Percentiles rank a stretch among this genome's conserved stretches.
phyloP scores from a whole-genome alignment of 2,113 vertebrate genomes.

The Myanophis thanlyinensis region DNA sequence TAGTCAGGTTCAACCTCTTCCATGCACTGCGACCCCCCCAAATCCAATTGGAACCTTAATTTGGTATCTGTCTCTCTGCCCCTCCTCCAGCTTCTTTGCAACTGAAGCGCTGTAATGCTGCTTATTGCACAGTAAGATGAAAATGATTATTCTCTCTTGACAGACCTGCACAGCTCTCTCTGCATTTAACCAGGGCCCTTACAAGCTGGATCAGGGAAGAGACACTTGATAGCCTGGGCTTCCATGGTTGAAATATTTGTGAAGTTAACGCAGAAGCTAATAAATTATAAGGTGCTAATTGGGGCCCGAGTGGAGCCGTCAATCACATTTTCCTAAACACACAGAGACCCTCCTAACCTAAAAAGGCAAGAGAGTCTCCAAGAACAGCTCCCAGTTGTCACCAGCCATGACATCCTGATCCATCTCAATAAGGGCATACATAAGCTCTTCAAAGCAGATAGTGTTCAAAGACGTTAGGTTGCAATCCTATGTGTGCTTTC shows the following conservation, averaged over 20 bases:
- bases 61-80: not conserved
- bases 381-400: constrained; percentile 77
- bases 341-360: constrained; percentile 82
- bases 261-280: constrained; percentile 85
- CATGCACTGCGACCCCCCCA: fast-evolving
- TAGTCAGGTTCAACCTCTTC: not conserved
- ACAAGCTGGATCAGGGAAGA: constrained; percentile 73
- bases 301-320: constrained; percentile 77
- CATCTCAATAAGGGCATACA: constrained; percentile 57
- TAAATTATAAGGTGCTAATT: constrained; percentile 89
- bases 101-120: constrained; percentile 24
- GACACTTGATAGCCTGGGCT: constrained; percentile 82
- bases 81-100: not conserved
- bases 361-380: constrained; percentile 79
- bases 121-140: constrained; percentile 45
- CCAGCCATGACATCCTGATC: constrained; percentile 68
- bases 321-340: constrained; percentile 79
- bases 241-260: constrained; percentile 85
- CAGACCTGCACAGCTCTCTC: constrained; percentile 69
- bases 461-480: not conserved
- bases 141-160: constrained; percentile 75
- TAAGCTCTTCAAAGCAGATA: constrained; percentile 42
- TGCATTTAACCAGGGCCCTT: constrained; percentile 66
- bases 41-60: constrained; percentile 24
- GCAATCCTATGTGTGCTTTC: not conserved